Conservation (phyloP, 2,888 invertebrate species). For the Leucozona laternaria region DNA sequence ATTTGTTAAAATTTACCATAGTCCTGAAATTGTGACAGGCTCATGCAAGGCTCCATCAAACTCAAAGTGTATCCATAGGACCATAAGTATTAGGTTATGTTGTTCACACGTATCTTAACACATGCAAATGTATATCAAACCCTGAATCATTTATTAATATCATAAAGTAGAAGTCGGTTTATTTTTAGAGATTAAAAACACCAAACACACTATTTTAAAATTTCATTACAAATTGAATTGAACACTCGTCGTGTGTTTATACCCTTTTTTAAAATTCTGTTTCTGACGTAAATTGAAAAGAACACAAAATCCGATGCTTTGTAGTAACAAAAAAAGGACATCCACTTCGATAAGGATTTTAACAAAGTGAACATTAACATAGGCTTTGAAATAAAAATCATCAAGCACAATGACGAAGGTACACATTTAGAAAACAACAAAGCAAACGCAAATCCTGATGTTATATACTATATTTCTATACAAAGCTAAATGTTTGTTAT, state of each 20-base stretch:
- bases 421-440: slow-evolving; percentile 25
- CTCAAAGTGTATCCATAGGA: too few relatives aligned
- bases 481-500: not conserved
- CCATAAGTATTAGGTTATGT: too few relatives aligned
- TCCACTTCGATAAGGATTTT: slow-evolving; percentile 54
- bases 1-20: too few relatives aligned
- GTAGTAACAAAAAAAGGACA: slow-evolving; percentile 43
- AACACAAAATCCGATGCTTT: slow-evolving; percentile 24
- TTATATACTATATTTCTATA: not conserved
- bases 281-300: slow-evolving; percentile 37
- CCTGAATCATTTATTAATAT: too few relatives aligned
- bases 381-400: slow-evolving; percentile 24
- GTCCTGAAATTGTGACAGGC: too few relatives aligned
- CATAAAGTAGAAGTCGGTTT: not conserved
- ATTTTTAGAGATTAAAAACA: not conserved
- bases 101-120: too few relatives aligned
- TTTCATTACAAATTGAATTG: not conserved
- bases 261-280: not conserved
- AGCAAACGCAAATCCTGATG: not conserved
- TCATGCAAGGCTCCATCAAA: too few relatives aligned
- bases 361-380: slow-evolving; percentile 56
- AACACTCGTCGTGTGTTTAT: not conserved
- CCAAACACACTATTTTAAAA: not conserved
- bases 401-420: slow-evolving; percentile 25
- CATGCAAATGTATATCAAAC: too few relatives aligned